Percentiles rank a stretch among this genome's conserved stretches.
Evolutionary conservation across 2,113 vertebrate species (phyloP).

Genomic region (Rhinoderma darwinii): DNA sequence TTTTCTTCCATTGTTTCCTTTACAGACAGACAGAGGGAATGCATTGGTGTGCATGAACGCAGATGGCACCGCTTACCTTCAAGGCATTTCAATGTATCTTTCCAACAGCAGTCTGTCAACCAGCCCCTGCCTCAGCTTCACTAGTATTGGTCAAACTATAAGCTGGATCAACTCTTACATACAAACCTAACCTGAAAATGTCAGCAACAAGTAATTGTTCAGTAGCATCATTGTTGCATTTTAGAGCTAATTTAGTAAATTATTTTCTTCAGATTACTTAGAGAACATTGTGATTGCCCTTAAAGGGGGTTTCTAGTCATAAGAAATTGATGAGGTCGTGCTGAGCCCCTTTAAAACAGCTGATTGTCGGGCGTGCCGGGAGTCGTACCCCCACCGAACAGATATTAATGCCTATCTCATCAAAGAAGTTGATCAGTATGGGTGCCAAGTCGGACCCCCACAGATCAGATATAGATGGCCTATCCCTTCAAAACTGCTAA

Average conservation of each 20-base stretch:
- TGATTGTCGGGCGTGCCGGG: no score
- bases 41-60: slow-evolving; percentile 5
- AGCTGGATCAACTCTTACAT: slow-evolving; percentile 36
- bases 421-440: no score
- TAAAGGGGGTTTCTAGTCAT: no score
- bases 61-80: slow-evolving; percentile 8
- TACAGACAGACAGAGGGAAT: slow-evolving; percentile 26
- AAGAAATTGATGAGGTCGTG: no score
- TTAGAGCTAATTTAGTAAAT: background rate
- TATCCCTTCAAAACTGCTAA: no score
- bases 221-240: background rate
- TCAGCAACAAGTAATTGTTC: background rate
- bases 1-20: background rate
- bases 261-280: no score
- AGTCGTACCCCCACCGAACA: no score
- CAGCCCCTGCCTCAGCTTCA: background rate
- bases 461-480: no score
- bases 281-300: no score
- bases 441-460: no score
- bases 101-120: background rate
- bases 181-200: background rate
- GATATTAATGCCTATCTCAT: no score
- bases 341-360: no score
- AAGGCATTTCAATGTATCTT: slow-evolving; percentile 18
- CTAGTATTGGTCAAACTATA: background rate